Conservation (phyloP, 2,888 invertebrate genomes). For the Nasonovia ribisnigri region DNA sequence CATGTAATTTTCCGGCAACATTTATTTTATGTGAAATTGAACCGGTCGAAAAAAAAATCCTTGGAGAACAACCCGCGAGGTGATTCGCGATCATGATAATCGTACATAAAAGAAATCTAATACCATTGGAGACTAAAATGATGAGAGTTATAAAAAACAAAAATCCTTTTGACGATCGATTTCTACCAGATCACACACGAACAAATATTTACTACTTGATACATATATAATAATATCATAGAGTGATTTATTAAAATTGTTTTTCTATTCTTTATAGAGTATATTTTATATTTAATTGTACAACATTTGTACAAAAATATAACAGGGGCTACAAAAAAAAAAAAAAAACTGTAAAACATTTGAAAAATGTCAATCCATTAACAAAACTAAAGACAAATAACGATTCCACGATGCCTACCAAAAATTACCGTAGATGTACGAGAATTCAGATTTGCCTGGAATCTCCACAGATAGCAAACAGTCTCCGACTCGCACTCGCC, state of each 20-base stretch:
- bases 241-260: neutral
- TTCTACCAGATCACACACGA: conserved; percentile 2
- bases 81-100: conserved; percentile 31
- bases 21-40: conserved; percentile 28
- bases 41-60: neutral
- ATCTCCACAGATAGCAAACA: neutral
- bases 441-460: neutral
- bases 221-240: neutral
- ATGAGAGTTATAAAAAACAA: neutral
- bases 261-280: neutral
- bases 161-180: neutral
- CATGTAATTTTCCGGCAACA: conserved; percentile 16
- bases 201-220: neutral
- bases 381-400: neutral
- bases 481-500: neutral
- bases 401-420: neutral
- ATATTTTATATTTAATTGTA: neutral
- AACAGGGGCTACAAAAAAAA: neutral
- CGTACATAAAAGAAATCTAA: conserved; percentile 45
- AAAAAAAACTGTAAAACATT: neutral
- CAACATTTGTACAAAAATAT: neutral
- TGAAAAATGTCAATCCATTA: neutral
- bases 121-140: conserved; percentile 14
- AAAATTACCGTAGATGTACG: neutral
- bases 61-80: neutral